Percentiles rank a stretch among this genome's conserved stretches.
phyloP scores from a whole-genome alignment of 1,140 invertebrate species.

The Atopsyche davidsoni region DNA sequence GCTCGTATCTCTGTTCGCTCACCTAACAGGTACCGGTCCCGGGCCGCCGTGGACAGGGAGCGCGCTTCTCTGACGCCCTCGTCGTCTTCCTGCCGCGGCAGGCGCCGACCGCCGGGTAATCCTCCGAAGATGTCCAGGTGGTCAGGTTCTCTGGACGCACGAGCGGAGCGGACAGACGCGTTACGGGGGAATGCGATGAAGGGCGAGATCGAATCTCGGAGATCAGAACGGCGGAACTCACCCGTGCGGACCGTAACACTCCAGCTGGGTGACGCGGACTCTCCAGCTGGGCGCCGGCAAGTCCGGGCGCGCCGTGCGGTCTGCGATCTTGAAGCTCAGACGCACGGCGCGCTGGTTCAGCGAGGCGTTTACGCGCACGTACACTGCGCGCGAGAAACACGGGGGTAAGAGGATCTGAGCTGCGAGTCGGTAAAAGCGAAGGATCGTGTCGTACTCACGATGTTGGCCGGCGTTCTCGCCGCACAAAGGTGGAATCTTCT shows the following conservation, averaged over 20 bases:
- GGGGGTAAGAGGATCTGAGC: neutral
- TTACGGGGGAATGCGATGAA: neutral
- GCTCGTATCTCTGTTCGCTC: neutral
- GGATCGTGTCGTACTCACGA: slow-evolving; percentile 31
- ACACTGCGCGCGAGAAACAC: slow-evolving; percentile 32
- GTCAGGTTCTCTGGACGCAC: neutral
- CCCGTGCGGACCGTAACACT: slow-evolving; percentile 49
- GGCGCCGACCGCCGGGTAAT: neutral
- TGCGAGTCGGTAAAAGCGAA: neutral
- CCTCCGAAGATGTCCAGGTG: neutral
- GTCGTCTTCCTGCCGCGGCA: neutral
- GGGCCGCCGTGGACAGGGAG: neutral
- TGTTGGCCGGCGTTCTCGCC: slow-evolving; percentile 78
- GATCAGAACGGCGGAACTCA: slow-evolving; percentile 9
- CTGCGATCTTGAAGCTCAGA: slow-evolving; percentile 43
- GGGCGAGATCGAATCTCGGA: neutral
- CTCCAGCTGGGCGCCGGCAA: slow-evolving; percentile 49
- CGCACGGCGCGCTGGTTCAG: slow-evolving; percentile 39
- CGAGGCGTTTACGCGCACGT: slow-evolving; percentile 43
- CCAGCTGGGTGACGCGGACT: slow-evolving; percentile 56
- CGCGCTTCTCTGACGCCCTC: neutral
- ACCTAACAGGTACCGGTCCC: slow-evolving; percentile 11
- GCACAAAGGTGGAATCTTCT: slow-evolving; percentile 56
- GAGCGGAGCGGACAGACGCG: no score
- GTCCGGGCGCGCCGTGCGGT: slow-evolving; percentile 37